Evolutionary conservation across 1,140 invertebrate genomes (phyloP).

Genomic region (Trachymyrmex septentrionalis): DNA sequence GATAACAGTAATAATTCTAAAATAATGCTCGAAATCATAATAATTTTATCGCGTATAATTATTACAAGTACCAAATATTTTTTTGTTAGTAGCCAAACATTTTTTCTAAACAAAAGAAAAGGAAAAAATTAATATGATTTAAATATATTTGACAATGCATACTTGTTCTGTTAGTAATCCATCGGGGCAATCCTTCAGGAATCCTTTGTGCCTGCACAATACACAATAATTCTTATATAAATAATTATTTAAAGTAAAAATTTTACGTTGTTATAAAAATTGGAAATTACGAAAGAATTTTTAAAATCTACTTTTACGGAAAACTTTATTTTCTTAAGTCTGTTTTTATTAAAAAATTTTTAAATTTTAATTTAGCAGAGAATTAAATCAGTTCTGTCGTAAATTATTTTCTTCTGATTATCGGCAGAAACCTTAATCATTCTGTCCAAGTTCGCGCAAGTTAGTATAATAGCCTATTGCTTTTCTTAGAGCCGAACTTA

Average conservation of each 20-base stretch:
- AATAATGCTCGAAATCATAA: no score
- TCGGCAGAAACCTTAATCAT: constrained; percentile 38
- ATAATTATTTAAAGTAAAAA: constrained; percentile 3
- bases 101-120: neutral
- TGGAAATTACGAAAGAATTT: constrained; percentile 19
- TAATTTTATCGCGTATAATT: no score
- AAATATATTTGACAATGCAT: constrained; percentile 59
- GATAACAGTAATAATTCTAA: no score
- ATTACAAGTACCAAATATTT: no score
- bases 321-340: neutral
- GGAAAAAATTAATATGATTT: constrained; percentile 16
- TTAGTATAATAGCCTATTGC: neutral
- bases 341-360: neutral
- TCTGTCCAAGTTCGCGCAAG: neutral
- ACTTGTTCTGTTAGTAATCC: constrained; percentile 97
- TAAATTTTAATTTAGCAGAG: neutral
- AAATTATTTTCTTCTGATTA: neutral
- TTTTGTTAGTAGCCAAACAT: no score
- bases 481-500: constrained; percentile 86
- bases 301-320: neutral
- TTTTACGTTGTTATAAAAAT: neutral
- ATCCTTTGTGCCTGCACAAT: constrained; percentile 95
- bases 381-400: constrained; percentile 4
- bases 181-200: constrained; percentile 97
- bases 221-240: neutral